phyloP scores from a whole-genome alignment of 2,797 vertebrate species.

The Petrocephalus sullivani region DNA sequence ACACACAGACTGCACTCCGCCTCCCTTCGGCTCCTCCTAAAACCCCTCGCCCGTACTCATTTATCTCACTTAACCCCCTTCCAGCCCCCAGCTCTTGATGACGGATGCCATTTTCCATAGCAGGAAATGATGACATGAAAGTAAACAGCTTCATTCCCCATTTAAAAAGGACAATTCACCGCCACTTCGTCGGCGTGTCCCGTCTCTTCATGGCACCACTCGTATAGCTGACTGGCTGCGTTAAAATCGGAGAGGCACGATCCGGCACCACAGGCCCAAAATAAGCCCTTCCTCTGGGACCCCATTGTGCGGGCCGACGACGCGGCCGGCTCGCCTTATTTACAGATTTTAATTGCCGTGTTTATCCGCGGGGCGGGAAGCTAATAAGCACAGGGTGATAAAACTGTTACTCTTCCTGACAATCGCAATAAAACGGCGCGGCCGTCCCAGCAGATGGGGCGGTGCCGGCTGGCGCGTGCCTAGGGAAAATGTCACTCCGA shows the following conservation, averaged over 20 bases:
- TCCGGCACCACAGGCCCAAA: slow-evolving; percentile 63
- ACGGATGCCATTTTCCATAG: slow-evolving; percentile 57
- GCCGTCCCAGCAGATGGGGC: slow-evolving; percentile 51
- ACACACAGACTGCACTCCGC: background rate
- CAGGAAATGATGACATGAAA: slow-evolving; percentile 60
- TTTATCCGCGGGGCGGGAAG: slow-evolving; percentile 73
- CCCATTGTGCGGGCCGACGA: slow-evolving; percentile 68
- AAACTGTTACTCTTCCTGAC: slow-evolving; percentile 72
- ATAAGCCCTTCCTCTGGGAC: slow-evolving; percentile 66
- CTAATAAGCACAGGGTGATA: slow-evolving; percentile 79
- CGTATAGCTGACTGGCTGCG: slow-evolving; percentile 64
- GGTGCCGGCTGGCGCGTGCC: slow-evolving; percentile 43
- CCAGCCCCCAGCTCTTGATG: slow-evolving; percentile 22
- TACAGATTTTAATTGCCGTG: slow-evolving; percentile 89
- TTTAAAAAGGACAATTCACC: slow-evolving; percentile 62
- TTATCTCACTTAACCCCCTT: slow-evolving; percentile 48
- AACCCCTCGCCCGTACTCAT: too few relatives aligned
- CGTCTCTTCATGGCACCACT: slow-evolving; percentile 58
- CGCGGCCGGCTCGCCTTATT: slow-evolving; percentile 69
- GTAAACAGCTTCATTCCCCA: slow-evolving; percentile 68
- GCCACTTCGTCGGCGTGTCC: slow-evolving; percentile 62
- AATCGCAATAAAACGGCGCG: slow-evolving; percentile 77
- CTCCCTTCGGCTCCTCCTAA: background rate
- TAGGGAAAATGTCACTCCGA: slow-evolving; percentile 37
- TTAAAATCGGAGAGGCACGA: slow-evolving; percentile 51